Evolutionary conservation across 2,888 invertebrate genomes (phyloP), one percentile per base, ranked within the genome.

Genomic region (Chydorus sphaericus): DNA sequence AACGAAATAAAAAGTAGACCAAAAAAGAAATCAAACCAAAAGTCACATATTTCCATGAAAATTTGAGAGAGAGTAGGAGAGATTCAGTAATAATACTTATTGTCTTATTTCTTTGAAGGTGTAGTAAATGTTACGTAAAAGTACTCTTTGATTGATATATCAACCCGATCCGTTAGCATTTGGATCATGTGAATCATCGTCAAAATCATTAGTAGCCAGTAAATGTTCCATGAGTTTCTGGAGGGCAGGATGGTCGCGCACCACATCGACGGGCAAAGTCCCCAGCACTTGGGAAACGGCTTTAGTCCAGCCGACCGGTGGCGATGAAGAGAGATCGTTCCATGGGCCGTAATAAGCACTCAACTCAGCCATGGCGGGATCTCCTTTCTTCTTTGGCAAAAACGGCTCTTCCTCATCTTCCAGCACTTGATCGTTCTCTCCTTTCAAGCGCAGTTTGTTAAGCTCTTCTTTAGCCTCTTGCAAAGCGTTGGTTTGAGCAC

Each of bases 131-230:
- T n/a, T n/a, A n/a, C n/a, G n/a, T n/a, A n/a, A n/a, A n/a, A n/a
- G n/a, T n/a, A n/a, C n/a, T n/a, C n/a, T n/a, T n/a, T n/a, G n/a
- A n/a, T n/a, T n/a, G n/a, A n/a, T n/a, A 33, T 11, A 33, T 50
- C 30, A 50, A 28, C 52, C 52, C n/a, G 52, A 52, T 18, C 58
- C 39, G 26, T 55, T 55, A 4, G 55, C 55, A 28, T 55, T 55
- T n/a, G 49, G 31, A 26, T 44, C 44, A 28, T 44, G 44, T 44
- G 23, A 23, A 4, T 38, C 38, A 38, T 44, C 44, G 7, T 26
- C n/a, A n/a, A n/a, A n/a, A 33, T 52, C 48, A 29, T 30, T 48
- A 16, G 48, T 33, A 55, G 36, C 23, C 33, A 52, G 14, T 11
- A 36, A 36, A n/a, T 33, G 33, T 31, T 39, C 20, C 39, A 33